Base-by-base conservation (phyloP, 2,888 invertebrate species). In the Coecobrya sp. region DNA sequence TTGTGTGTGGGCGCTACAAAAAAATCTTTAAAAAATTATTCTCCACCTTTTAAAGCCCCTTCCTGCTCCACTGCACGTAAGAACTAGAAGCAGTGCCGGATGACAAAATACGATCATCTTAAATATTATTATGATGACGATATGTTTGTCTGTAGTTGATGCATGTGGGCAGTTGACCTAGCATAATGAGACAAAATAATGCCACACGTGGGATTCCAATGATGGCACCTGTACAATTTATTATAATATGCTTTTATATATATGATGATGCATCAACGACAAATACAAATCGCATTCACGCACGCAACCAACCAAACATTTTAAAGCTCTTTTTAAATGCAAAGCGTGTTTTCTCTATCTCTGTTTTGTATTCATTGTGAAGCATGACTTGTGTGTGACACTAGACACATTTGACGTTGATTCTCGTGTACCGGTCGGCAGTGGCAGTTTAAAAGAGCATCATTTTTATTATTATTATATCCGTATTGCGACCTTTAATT, bases 141-240 rank as follows among this genome's bases (percentile, higher is more conserved):
- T 30, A 30, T 16, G 55, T 30, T n/a, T 82, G 19, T 22, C 22
- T 27, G 86, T 36, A 73, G 36, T 7, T 2, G 7, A 36, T 36
- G 36, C 30, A 76, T 55, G 87, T 87, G 76, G 87, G 87, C 87
- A 87, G 87, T 87, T 87, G 87, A 87, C 87, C 87, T 87, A 62
- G 87, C 87, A 73, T 86, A 87, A 87, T 87, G 87, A 87, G 62
- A 45, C 76, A 87, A 59, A 42, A 70, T 59, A 87, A 76, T 87
- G 76, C 76, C 87, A 87, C 86, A 87, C 79, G 87, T 87, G 87
- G 87, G 86, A 55, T 86, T 52, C 68, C 70, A 70, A 49, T n/a
- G 36, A 22, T 65, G 36, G 68, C 22, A 73, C 52, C 52, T 73
- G 27, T 36, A 73, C 10, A 76, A 42, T 76, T 13, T 19, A 62